Evolutionary conservation across 2,113 vertebrate species (phyloP).

Genomic region (Odocoileus hemionus): DNA sequence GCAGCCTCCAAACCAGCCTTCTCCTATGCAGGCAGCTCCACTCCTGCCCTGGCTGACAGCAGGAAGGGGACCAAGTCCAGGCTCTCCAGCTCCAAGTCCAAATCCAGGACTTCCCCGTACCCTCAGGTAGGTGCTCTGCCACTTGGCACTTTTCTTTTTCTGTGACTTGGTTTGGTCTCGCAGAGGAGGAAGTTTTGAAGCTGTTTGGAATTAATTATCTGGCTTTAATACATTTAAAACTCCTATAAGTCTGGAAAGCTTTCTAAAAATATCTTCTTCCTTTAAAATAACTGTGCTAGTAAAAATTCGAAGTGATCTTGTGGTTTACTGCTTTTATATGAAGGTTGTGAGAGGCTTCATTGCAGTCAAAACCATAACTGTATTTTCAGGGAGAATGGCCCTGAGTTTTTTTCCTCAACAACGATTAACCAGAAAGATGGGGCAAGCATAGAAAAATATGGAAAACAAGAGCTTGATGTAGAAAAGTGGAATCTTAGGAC

Average conservation of each 20-base stretch:
- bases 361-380: background rate
- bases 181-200: slow-evolving; percentile 32
- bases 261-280: slow-evolving; percentile 29
- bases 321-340: slow-evolving; percentile 33
- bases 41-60: slow-evolving; percentile 84
- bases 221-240: slow-evolving; percentile 21
- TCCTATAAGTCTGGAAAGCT: background rate
- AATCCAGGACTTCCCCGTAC: slow-evolving; percentile 94
- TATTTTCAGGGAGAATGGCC: background rate
- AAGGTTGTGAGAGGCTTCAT: background rate
- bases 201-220: slow-evolving; percentile 33
- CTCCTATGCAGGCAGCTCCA: slow-evolving; percentile 87
- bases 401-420: background rate
- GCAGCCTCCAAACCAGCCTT: slow-evolving; percentile 90
- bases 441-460: background rate
- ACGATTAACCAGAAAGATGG: background rate
- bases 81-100: slow-evolving; percentile 87
- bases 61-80: slow-evolving; percentile 88
- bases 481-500: slow-evolving; percentile 1
- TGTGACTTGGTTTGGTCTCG: slow-evolving; percentile 59
- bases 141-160: background rate
- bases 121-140: slow-evolving; percentile 85
- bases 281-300: slow-evolving; percentile 34
- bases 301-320: slow-evolving; percentile 34
- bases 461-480: background rate